Base-by-base conservation (phyloP, 2,113 vertebrate genomes). In the Piaya cayana region DNA sequence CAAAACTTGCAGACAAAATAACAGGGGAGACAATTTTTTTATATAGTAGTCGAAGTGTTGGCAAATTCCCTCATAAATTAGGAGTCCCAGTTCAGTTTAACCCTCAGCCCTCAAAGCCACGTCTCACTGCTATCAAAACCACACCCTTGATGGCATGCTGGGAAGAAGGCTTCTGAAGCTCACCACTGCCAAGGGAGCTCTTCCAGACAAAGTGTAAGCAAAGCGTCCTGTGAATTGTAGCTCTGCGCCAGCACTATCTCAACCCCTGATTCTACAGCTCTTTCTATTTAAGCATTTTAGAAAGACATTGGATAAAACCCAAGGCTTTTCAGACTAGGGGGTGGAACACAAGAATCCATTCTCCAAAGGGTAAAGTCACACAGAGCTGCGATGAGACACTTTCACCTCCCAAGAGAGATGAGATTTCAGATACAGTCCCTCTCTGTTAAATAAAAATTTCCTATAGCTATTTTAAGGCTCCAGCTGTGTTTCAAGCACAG, bases 71-170 rank as follows among this genome's bases (percentile, higher is more conserved):
- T 71, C 52, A 8, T 29, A 47, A 70, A 68, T 80, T 74, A 82
- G 60, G n/a, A 88, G n/a, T 8, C 30, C n/a, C 1, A 4, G 14
- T 37, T 78, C 37, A 65, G 5, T 55, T 68, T 60, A 22, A 68
- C 16, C 16, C 17, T 83, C 47, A 63, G 23, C 32, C 32, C n/a
- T 88, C 58, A 72, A 82, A 53, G 21, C 30, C 19, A 43, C 3
- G 19, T 49, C 27, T 79, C 62, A 16, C 37, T 52, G 26, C 29
- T 82, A 11, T 27, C 17, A 15, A 56, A 84, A 59, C 34, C 68
- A 14, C 0, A 0, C n/a, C 42, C n/a, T 49, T 17, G 25, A 36
- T 64, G 47, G 23, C 14, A 47, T 0, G 1, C 29, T 42, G 15
- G 30, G 15, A 67, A 63, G 65, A 34, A 64, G 7, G 26, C n/a